These are phyloP conservation scores for Scomber scombrus DNA, from an alignment of 2,113 vertebrate species.

Conservation along the genomic window DNA sequence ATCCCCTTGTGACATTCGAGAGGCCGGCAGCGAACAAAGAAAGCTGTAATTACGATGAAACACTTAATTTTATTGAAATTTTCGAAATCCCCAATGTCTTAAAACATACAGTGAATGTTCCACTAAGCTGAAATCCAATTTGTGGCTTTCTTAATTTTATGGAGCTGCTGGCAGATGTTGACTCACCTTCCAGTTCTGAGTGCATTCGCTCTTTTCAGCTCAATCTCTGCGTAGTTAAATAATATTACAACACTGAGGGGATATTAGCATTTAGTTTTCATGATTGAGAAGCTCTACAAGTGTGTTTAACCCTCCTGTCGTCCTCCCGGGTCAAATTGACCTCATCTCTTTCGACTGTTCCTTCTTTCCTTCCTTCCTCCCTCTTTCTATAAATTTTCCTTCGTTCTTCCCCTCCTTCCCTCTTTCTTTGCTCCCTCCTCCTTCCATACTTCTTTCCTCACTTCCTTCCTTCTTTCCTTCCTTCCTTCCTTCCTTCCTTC, in stretches of 20 bases:
- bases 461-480: no score
- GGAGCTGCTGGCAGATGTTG: constrained; percentile 50
- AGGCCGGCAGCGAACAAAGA: constrained; percentile 28
- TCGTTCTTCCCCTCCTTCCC: no score
- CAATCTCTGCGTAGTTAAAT: not conserved
- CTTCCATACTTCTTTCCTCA: no score
- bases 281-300: not conserved
- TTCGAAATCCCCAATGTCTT: constrained; percentile 30
- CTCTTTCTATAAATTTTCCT: no score
- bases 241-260: not conserved
- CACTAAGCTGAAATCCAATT: constrained; percentile 67
- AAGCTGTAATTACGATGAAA: constrained; percentile 50
- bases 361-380: no score
- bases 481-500: no score
- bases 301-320: no score
- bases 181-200: constrained; percentile 57
- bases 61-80: constrained; percentile 40
- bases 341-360: no score
- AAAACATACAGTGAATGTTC: constrained; percentile 45
- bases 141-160: constrained; percentile 62
- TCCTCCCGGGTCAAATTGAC: no score
- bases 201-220: not conserved
- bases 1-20: constrained; percentile 22
- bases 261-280: constrained; percentile 12
- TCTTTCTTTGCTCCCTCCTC: no score